These are phyloP conservation scores for Dicentrarchus labrax DNA, from an alignment of 2,113 vertebrate genomes.

Conservation along the genomic window DNA sequence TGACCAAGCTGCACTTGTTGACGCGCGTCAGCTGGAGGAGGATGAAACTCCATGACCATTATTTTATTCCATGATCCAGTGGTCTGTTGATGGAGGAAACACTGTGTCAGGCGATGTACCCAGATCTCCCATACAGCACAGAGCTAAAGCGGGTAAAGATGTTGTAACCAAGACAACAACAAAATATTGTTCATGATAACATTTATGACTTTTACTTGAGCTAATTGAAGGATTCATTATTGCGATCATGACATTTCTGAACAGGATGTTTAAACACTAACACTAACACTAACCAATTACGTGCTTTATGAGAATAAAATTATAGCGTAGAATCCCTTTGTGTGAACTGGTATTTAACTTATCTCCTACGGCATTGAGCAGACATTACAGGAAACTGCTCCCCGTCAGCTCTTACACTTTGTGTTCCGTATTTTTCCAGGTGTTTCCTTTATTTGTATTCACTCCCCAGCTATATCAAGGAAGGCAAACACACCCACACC, in stretches of 20 bases:
- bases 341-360: slow-evolving; percentile 23
- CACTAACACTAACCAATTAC: too few species aligned
- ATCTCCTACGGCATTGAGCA: neutral
- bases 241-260: neutral
- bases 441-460: slow-evolving; percentile 49
- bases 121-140: slow-evolving; percentile 6
- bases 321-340: neutral
- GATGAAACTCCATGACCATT: neutral
- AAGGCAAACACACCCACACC: slow-evolving; percentile 11
- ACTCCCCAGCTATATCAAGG: neutral
- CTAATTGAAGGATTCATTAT: neutral
- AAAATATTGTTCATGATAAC: neutral
- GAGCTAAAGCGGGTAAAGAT: neutral
- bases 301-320: neutral
- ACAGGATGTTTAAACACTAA: neutral
- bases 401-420: slow-evolving; percentile 26
- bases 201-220: neutral
- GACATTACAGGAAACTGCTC: slow-evolving; percentile 49
- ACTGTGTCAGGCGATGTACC: neutral
- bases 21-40: slow-evolving; percentile 1
- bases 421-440: slow-evolving; percentile 50
- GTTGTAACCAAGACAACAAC: neutral
- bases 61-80: slow-evolving; percentile 1
- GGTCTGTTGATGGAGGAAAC: slow-evolving; percentile 17
- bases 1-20: too few species aligned